phyloP scores from a whole-genome alignment of 2,888 invertebrate species.

The Papilio elwesi region DNA sequence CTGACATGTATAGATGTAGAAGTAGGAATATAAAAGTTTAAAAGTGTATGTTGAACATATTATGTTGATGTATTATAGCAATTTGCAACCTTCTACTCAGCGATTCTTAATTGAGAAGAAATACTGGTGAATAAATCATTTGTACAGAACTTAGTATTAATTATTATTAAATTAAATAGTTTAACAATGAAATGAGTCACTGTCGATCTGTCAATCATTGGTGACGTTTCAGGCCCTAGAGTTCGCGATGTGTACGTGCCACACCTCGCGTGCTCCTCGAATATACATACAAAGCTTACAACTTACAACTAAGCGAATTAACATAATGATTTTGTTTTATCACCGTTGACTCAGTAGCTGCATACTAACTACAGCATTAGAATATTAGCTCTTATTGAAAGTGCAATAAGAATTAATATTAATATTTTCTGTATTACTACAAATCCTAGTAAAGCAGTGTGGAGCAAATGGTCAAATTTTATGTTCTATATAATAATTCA shows the following conservation, averaged over 20 bases:
- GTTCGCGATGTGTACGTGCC: slow-evolving; percentile 61
- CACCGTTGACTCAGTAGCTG: slow-evolving; percentile 57
- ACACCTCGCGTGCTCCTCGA: slow-evolving; percentile 57
- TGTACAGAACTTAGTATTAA: not conserved
- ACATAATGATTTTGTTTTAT: slow-evolving; percentile 64
- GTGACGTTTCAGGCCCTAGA: slow-evolving; percentile 48
- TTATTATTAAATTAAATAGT: slow-evolving; percentile 5
- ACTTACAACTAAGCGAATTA: slow-evolving; percentile 56
- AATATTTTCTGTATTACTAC: not conserved
- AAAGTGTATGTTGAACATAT: too few relatives aligned
- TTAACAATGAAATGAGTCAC: slow-evolving; percentile 36
- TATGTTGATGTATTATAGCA: too few relatives aligned
- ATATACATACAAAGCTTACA: slow-evolving; percentile 63
- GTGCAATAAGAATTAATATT: slow-evolving; percentile 4
- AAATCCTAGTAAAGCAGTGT: not conserved
- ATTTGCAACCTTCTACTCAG: too few relatives aligned
- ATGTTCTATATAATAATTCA: not conserved
- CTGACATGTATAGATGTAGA: too few relatives aligned
- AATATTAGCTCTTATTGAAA: not conserved
- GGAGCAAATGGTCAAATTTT: not conserved
- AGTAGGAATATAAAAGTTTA: too few relatives aligned
- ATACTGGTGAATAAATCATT: too few relatives aligned
- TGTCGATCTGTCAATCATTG: slow-evolving; percentile 53
- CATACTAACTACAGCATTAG: slow-evolving; percentile 10
- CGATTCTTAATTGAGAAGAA: too few relatives aligned